Evolutionary conservation across 2,888 invertebrate species (phyloP), one percentile per base, ranked within the genome.

Genomic region (Melanargia galathea): DNA sequence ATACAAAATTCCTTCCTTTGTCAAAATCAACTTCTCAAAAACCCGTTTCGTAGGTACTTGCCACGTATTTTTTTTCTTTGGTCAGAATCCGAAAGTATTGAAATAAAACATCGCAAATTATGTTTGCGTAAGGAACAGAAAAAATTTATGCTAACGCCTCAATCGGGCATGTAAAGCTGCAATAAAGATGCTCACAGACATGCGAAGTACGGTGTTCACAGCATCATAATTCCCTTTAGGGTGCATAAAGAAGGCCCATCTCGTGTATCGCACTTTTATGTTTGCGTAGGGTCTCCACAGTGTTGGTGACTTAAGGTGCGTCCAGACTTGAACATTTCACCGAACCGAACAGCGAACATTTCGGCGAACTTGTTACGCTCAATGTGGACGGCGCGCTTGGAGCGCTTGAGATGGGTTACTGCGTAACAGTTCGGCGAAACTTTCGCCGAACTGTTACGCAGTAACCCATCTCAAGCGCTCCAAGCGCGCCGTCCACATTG

Each of bases 161-260:
- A 66, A 60, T 60, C 57, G 57, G 60, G 46, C 52, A 52, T 59
- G 59, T 62, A 56, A 60, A 63, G 54, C 58, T 48, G 60, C 57
- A 66, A 60, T 66, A 66, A 66, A 66, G 57, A 63, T 63, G 60
- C 57, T 49, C 22, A 57, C 63, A 45, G 48, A 62, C 46, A 57
- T 48, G 60, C 65, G 60, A 57, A 59, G 62, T 54, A 56, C 63
- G 49, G 57, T 66, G 54, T 60, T 66, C 56, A 54, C 22, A 60
- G 63, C 51, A 66, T 63, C 65, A 66, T 63, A 66, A 66, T 60
- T 60, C 56, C 46, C 63, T 60, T 60, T 54, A 66, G 61, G 64
- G 54, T 38, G 30, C 54, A 69, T 68, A 68, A 69, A 69, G 63
- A 64, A 67, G 60, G 55, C 57, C 65, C n/a, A n/a, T 60, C 51